Conservation (phyloP, 2,113 vertebrate species). For the Rhinoderma darwinii region DNA sequence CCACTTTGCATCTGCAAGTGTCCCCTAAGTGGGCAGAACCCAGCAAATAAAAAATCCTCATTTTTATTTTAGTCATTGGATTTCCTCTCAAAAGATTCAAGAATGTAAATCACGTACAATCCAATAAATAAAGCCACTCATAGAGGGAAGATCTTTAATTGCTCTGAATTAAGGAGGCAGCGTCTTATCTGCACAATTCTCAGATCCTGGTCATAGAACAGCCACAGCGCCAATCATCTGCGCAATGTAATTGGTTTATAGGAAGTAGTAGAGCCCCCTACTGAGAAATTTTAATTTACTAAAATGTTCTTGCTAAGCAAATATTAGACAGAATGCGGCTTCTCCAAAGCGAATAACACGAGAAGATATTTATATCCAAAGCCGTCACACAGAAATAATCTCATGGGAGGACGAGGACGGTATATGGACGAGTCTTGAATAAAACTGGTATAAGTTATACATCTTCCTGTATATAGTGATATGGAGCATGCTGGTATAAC, state of each 20-base stretch:
- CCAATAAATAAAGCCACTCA: background rate
- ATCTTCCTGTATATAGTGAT: no score
- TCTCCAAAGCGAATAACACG: background rate
- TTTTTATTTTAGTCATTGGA: background rate
- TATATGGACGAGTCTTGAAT: no score
- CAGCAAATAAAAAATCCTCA: background rate
- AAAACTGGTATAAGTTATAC: no score
- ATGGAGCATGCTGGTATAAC: no score
- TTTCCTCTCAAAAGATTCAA: background rate
- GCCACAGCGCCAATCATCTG: background rate
- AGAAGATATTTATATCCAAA: background rate
- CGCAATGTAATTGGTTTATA: background rate
- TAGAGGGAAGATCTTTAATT: background rate
- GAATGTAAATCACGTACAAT: background rate
- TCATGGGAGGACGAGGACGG: background rate
- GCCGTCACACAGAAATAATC: background rate
- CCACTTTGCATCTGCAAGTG: background rate
- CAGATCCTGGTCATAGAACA: background rate
- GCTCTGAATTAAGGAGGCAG: background rate
- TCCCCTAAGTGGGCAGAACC: background rate
- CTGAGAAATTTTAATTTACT: background rate
- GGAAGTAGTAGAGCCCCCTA: background rate
- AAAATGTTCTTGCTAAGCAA: slow-evolving; percentile 3
- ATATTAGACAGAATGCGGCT: background rate
- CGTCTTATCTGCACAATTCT: background rate